Percentiles rank a stretch among this genome's conserved stretches.
These are phyloP conservation scores for Melierax canorus DNA, from an alignment of 2,113 vertebrate species.

Conservation along the genomic window DNA sequence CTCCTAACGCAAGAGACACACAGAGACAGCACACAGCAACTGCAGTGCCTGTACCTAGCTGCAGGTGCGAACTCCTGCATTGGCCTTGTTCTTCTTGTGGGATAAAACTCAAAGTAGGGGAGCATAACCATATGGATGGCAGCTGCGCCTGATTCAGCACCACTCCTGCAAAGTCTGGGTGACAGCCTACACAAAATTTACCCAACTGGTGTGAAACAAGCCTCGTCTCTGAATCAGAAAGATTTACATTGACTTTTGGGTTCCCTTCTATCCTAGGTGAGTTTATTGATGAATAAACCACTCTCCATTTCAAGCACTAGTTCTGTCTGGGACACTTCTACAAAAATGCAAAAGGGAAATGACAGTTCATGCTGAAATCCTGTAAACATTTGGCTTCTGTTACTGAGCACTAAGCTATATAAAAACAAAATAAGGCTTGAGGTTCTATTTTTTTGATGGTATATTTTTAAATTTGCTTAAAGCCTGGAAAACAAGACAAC, in stretches of 20 bases:
- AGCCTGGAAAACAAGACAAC: not conserved
- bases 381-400: not conserved
- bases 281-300: accelerated
- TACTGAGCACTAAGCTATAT: not conserved
- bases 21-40: not conserved
- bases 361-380: not conserved
- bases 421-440: not conserved
- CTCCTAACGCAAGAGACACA: not conserved
- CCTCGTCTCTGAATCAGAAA: not conserved
- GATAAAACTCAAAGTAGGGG: not conserved
- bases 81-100: not conserved
- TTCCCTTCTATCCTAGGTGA: not conserved
- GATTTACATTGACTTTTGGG: not conserved
- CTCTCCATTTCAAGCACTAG: not conserved
- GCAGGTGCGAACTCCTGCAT: not conserved
- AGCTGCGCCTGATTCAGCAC: not conserved
- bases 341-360: not conserved
- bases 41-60: not conserved
- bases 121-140: accelerated
- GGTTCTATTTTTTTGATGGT: not conserved
- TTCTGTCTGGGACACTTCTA: not conserved
- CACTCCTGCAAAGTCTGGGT: not conserved
- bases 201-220: not conserved
- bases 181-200: not conserved
- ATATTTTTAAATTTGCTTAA: not conserved